Evolutionary conservation across 2,113 vertebrate species (phyloP), one percentile per base, ranked within the genome.

Genomic region (Azemiops feae): DNA sequence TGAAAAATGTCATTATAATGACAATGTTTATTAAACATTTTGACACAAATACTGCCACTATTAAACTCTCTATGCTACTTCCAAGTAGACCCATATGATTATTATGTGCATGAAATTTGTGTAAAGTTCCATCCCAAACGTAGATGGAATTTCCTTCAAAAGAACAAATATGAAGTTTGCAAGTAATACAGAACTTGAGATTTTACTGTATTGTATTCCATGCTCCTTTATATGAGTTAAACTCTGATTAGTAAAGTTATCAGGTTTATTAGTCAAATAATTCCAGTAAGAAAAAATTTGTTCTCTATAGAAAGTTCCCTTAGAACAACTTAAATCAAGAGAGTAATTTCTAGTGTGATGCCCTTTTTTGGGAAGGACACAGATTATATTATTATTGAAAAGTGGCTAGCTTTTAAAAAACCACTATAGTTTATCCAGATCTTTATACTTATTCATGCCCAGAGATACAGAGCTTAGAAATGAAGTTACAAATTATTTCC

Each of bases 361-460:
- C 18, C 64, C 7, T n/a, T 47, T 16, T 8, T 5, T 87, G 22
- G 52, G 60, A 81, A 85, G 52, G 14, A 53, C 18, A 58, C 57
- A 58, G 57, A 58, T 58, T 58, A 58, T 27, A 58, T 27, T 58
- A 58, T 58, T 25, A 58, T 87, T 92, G 43, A 87, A 60, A 87
- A 92, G 25, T 88, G 91, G 60, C 50, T 64, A 60, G 20, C 55
- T 92, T 30, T 52, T 92, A 52, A 87, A 87, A 92, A 92, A 87
- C 53, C 27, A 39, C 50, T 74, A 85, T 45, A 64, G 39, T 60
- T 87, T n/a, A 92, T 92, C 91, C 87, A 55, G 91, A 88, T 52
- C 64, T 87, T 86, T 30, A 22, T 39, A 88, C 10, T 60, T 57
- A 64, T 34, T 20, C 91, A 88, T 52, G 23, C 45, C n/a, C 20